Evolutionary conservation across 37 sponge, comb jelly and placozoan genomes (phyloP).

Genomic region (Theonella swinhoei): DNA sequence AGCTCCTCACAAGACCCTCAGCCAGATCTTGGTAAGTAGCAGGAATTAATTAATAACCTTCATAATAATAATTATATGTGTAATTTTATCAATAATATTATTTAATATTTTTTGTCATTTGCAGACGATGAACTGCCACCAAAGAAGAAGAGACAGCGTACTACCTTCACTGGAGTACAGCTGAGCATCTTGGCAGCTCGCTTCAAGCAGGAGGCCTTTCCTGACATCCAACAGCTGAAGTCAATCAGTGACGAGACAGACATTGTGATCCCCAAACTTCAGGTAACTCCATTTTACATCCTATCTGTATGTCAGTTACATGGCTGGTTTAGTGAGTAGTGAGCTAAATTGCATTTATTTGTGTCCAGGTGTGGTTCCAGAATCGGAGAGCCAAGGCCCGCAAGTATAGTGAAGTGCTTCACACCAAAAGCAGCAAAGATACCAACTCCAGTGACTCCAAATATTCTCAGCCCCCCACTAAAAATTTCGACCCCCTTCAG

Average conservation of each 20-base stretch:
- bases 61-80: too few species aligned
- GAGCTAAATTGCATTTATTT: neutral
- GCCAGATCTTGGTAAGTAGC: too few species aligned
- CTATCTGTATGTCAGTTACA: too few species aligned
- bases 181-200: conserved; percentile 24
- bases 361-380: conserved; percentile 74
- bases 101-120: conserved; percentile 4
- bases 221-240: conserved; percentile 40
- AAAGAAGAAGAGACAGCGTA: conserved; percentile 34
- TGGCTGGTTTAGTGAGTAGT: neutral
- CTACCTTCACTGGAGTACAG: conserved; percentile 41
- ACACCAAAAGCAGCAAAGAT: neutral
- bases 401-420: conserved; percentile 28
- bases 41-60: neutral
- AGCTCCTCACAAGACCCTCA: neutral
- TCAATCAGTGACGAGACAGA: conserved; percentile 13
- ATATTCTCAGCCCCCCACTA: neutral
- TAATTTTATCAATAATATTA: too few species aligned
- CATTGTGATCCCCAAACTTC: conserved; percentile 35
- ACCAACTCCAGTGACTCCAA: too few species aligned
- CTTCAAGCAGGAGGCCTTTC: conserved; percentile 34
- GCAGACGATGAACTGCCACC: neutral
- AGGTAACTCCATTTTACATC: conserved; percentile 11
- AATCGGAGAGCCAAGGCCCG: conserved; percentile 68
- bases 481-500: neutral